Base-by-base conservation (phyloP, 2,888 invertebrate species). In the Diploptera punctata region DNA sequence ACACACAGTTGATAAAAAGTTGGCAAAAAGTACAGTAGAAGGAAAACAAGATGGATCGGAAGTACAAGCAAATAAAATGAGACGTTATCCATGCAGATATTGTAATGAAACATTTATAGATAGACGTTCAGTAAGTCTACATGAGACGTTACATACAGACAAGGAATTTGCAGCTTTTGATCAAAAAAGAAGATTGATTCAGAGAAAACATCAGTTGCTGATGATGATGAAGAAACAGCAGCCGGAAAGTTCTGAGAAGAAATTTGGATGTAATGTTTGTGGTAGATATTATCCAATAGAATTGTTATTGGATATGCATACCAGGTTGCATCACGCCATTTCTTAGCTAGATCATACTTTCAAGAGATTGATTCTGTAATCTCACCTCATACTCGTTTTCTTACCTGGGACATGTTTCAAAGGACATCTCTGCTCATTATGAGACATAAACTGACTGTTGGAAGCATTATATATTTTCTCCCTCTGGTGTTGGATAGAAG, bases 121-220 rank as follows among this genome's bases (percentile, higher is more conserved):
- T 29, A 9, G 29, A 18, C 57, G 57, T 13, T 57, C 57, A n/a
- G 57, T 57, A 3, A 29, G 26, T n/a, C 18, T 57, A 10, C 57
- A 57, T 57, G 57, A 57, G 7, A 57, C 24, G n/a, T 5, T 57
- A 9, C 57, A 57, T 29, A 57, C 57, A n/a, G 57, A 57, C 16
- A 57, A 57, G n/a, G 57, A 57, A n/a, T 57, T 57, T 18, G 57
- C 57, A 29, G n/a, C 57, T 38, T 62, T 43, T 13, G 43, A 62
- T 10, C 9, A 62, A 19, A 5, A 62, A 18, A 62, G 43, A 21
- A 33, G 19, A 9, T n/a, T 10, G 62, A 62, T 43, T 18, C 21
- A 38, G 38, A 38, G 43, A 13, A 62, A 18, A 18, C 16, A 62
- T 7, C 33, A 62, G 21, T 10, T 43, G 38, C 33, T 19, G 18